Evolutionary conservation across 2,113 vertebrate species (phyloP).

Genomic region (Tauraco erythrolophus): DNA sequence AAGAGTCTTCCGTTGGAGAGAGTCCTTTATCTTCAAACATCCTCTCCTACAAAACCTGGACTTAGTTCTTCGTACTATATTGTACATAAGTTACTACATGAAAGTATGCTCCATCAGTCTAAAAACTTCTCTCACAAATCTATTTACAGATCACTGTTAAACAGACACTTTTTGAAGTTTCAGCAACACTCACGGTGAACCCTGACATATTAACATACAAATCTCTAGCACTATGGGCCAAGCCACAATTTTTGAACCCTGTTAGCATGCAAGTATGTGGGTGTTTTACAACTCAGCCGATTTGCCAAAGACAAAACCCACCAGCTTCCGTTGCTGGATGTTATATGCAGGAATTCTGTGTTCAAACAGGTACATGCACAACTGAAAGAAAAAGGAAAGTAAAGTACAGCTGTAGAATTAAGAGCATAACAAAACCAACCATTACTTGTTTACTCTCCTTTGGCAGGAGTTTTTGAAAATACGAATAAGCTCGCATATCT

Average conservation of each 20-base stretch:
- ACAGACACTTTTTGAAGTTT: not conserved
- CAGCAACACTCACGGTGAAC: not conserved
- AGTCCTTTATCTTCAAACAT: not conserved
- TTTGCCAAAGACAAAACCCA: slow-evolving; percentile 23
- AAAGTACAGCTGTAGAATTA: not conserved
- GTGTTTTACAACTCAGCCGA: not conserved
- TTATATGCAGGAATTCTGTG: slow-evolving; percentile 25
- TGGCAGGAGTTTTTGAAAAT: not conserved
- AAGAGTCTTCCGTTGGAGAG: not conserved
- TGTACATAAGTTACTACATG: rapidly evolving
- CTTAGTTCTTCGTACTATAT: not conserved
- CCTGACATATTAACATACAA: not conserved
- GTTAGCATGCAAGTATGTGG: not conserved
- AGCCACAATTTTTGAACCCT: not conserved
- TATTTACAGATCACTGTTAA: not conserved
- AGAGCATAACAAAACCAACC: not conserved
- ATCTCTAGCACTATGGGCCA: not conserved
- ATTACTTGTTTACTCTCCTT: not conserved
- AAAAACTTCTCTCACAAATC: not conserved
- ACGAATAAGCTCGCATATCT: not conserved
- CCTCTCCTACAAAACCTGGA: not conserved
- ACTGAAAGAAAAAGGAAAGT: not conserved
- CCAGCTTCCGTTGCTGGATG: slow-evolving; percentile 39
- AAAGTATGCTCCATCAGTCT: not conserved
- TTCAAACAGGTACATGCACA: slow-evolving; percentile 57